A percentile compares a stretch with the other conserved stretches of the same genome.
Conservation (phyloP, 2,888 invertebrate species). For the Lithophane leautieri region DNA sequence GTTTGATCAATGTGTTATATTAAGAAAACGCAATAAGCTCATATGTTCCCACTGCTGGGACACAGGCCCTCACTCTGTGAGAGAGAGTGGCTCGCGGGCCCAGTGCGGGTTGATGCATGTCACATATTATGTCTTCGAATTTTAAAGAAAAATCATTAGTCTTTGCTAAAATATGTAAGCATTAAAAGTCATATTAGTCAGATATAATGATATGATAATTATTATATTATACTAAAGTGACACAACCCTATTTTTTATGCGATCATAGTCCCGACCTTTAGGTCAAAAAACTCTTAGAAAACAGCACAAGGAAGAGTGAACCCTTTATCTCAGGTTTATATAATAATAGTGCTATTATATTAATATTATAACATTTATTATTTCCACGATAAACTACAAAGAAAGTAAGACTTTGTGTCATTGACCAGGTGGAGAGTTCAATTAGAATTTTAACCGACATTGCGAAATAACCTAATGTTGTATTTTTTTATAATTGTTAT, state of each 20-base stretch:
- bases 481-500: slow-evolving; percentile 6
- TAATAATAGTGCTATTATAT: slow-evolving; percentile 66
- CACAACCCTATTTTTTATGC: slow-evolving; percentile 50
- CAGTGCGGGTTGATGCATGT: background rate
- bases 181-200: background rate
- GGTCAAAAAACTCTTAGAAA: slow-evolving; percentile 72
- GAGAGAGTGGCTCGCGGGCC: background rate
- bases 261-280: slow-evolving; percentile 52
- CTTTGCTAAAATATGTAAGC: background rate
- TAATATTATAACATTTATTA: slow-evolving; percentile 62
- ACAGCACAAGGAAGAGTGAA: slow-evolving; percentile 66
- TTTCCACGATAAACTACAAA: slow-evolving; percentile 43
- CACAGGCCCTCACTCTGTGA: too few species aligned
- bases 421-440: slow-evolving; percentile 35
- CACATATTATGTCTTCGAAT: background rate
- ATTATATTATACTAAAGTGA: background rate
- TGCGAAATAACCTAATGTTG: slow-evolving; percentile 8
- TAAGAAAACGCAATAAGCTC: background rate
- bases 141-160: background rate
- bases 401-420: slow-evolving; percentile 37
- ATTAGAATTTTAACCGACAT: background rate
- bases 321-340: slow-evolving; percentile 68
- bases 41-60: too few species aligned
- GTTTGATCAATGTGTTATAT: background rate
- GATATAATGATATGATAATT: background rate